Percentiles rank a stretch among this genome's conserved stretches.
Conservation (phyloP, 2,113 vertebrate genomes). For the Malaclemys terrapin region DNA sequence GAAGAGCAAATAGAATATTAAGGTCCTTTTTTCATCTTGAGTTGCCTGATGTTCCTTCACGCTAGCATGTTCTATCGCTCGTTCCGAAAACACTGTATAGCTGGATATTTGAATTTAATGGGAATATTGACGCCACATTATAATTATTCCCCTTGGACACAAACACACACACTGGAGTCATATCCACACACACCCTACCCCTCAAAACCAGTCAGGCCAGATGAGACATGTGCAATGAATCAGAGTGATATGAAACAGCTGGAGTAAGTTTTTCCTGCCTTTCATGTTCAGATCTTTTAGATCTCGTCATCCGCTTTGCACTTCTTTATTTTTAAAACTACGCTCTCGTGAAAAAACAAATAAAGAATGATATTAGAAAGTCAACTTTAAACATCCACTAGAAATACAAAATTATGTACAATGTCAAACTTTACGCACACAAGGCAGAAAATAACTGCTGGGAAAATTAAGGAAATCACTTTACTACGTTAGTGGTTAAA, state of each 20-base stretch:
- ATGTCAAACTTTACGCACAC: not conserved
- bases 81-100: not conserved
- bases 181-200: not conserved
- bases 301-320: not conserved
- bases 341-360: not conserved
- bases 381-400: not conserved
- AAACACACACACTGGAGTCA: not conserved
- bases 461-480: conserved; percentile 71
- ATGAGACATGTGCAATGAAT: conserved; percentile 2
- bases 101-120: not conserved
- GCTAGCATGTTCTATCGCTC: fast-evolving
- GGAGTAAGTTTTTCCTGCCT: not conserved
- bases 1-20: not conserved
- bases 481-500: conserved; percentile 1
- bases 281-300: conserved; percentile 11
- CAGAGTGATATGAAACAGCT: not conserved
- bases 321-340: not conserved
- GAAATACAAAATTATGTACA: not conserved
- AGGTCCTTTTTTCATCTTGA: fast-evolving
- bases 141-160: not conserved
- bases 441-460: conserved; percentile 62
- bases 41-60: fast-evolving
- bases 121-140: not conserved
- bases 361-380: not conserved
- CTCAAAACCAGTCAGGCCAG: not conserved